Base-by-base conservation (phyloP, 2,113 vertebrate species). In the Eonycteris spelaea region DNA sequence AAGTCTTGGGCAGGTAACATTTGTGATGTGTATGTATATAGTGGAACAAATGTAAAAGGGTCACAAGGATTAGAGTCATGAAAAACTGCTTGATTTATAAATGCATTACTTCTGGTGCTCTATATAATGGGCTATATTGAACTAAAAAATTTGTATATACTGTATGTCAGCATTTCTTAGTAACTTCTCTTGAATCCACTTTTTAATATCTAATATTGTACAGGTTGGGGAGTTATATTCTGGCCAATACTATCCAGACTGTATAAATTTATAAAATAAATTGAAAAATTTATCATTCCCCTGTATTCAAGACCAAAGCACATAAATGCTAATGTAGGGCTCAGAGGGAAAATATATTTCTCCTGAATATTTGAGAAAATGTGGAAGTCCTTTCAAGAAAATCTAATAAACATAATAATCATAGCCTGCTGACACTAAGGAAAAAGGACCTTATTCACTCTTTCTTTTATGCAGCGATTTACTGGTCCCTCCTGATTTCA, bases 341-440 rank as follows among this genome's bases (percentile, higher is more conserved):
- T 99, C 98, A 98, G 97, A 98, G 97, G 98, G 98, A 98, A 98
- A 98, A 98, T 99, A 98, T 3, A 98, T 97, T 98, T 98, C 98
- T 98, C 98, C 98, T 98, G 98, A 98, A 98, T 99, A 98, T 99
- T 98, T 99, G 98, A 98, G 98, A 98, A 99, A 99, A 98, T 98
- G 98, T 98, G 98, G 98, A 98, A 98, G 98, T 97, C 98, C 98
- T 98, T 99, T 99, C 98, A 98, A 97, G 98, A 98, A 99, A 99
- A 99, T 99, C 98, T 98, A 99, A 99, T 99, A 98, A 99, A 98
- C 98, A 96, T 98, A 98, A 98, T 99, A 98, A 98, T 98, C 97
- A 80, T 96, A 98, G 98, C 98, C 98, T 99, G 98, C 99, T 99
- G 99, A 99, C 99, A 99, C 98, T 95, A 98, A 99, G 98, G 98